Conservation (phyloP, 2,797 vertebrate genomes). For the Fundulus diaphanus region DNA sequence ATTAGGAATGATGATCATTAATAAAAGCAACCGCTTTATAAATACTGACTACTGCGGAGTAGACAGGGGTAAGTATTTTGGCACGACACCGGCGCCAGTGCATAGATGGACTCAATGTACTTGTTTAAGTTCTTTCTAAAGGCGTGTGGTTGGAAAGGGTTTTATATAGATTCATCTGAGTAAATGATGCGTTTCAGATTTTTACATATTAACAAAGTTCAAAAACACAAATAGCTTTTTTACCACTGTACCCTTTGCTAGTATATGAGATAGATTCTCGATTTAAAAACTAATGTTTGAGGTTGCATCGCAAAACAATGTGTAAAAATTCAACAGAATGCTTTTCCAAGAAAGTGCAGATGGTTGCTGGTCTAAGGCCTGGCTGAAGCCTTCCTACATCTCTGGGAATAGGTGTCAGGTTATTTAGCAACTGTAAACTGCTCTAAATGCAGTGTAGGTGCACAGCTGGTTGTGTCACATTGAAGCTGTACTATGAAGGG, state of each 20-base stretch:
- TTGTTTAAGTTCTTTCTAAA: neutral
- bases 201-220: neutral
- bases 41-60: too few species aligned
- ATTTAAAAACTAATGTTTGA: neutral
- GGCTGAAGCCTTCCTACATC: neutral
- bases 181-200: neutral
- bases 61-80: too few species aligned
- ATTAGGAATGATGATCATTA: too few species aligned
- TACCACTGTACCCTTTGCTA: neutral
- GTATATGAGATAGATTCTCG: neutral
- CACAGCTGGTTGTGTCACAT: neutral
- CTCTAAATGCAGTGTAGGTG: neutral
- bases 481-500: neutral
- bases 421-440: neutral
- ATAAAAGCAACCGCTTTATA: too few species aligned
- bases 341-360: neutral
- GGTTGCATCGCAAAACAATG: neutral
- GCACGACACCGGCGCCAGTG: too few species aligned
- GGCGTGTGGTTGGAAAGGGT: neutral
- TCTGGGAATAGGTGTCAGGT: neutral
- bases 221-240: neutral
- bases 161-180: neutral
- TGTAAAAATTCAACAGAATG: neutral
- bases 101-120: too few species aligned
- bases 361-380: neutral